Evolutionary conservation across 2,113 vertebrate species (phyloP), one percentile per base, ranked within the genome.

Genomic region (Leucosticte australis): DNA sequence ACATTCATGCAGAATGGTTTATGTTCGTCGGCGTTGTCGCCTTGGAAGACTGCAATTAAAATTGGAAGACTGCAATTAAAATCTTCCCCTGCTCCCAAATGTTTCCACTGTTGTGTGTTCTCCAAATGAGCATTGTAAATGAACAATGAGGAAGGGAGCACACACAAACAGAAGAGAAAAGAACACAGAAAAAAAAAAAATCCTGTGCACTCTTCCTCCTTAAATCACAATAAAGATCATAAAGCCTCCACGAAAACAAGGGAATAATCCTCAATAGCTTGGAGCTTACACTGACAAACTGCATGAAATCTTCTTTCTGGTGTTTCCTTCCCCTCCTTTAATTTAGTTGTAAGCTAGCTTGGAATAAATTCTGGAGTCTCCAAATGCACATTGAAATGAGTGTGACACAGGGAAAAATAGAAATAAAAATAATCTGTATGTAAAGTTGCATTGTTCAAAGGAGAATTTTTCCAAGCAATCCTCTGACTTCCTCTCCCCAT

Each of bases 1-100:
- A n/a, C 11, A 19, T 75, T 86, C 73, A 78, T 7, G 4, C 1
- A 5, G 60, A 83, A 81, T 15, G 49, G 59, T 86, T 93, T 71
- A 53, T 59, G 68, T 41, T 80, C 0, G 0, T 80, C 2, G 3
- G 50, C 1, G 0, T 41, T 6, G 11, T 41, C 0, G 4, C 35
- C 71, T 78, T 41, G 21, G 64, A 78, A 22, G 41, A n/a, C 10
- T 6, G 53, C 88, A 92, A 78, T 87, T 90, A 71, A 93, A 90
- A 78, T 64, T 41, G 23, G 68, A 81, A 20, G 37, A 35, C 10
- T 6, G 53, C 88, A 92, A 75, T 84, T 90, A 69, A 93, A 89
- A 78, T 13, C 56, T 57, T 88, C 30, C 35, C 9, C 49, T 68
- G 71, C 49, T 28, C 56, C 83, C 81, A 73, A 81, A 63, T 6